phyloP scores from a whole-genome alignment of 2,797 vertebrate genomes.

The Takifugu ocellatus region DNA sequence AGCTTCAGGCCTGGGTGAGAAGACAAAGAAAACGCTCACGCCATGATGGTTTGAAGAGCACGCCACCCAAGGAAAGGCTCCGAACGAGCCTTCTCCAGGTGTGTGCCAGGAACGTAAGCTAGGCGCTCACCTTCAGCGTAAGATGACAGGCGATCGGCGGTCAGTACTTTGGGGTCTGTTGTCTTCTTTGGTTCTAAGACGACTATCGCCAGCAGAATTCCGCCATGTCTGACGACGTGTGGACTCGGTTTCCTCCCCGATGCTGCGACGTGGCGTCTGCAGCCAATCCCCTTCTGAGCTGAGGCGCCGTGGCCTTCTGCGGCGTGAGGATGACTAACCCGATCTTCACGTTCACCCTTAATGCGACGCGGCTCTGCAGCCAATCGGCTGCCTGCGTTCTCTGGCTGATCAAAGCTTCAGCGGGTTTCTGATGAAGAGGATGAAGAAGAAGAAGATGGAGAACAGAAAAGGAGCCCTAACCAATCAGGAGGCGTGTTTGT shows the following conservation, averaged over 20 bases:
- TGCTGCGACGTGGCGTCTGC: not conserved
- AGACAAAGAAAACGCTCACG: too few species aligned
- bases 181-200: constrained; percentile 23
- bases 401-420: constrained; percentile 21
- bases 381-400: not conserved
- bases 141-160: not conserved
- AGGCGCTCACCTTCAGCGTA: constrained; percentile 25
- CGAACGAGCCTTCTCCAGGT: too few species aligned
- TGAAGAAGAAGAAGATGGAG: not conserved
- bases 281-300: constrained; percentile 36
- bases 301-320: not conserved
- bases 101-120: too few species aligned
- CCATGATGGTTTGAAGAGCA: not conserved
- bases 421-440: too few species aligned
- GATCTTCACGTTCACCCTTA: constrained; percentile 4
- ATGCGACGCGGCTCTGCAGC: constrained; percentile 7
- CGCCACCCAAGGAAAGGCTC: too few species aligned
- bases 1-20: too few species aligned
- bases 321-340: not conserved
- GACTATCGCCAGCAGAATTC: constrained; percentile 13
- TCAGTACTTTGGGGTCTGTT: not conserved
- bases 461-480: constrained; percentile 8
- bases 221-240: constrained; percentile 39
- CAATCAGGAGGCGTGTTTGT: constrained; percentile 17
- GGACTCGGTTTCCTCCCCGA: not conserved